Evolutionary conservation across 1,140 invertebrate species (phyloP).

Genomic region (Lepidostoma basale): DNA sequence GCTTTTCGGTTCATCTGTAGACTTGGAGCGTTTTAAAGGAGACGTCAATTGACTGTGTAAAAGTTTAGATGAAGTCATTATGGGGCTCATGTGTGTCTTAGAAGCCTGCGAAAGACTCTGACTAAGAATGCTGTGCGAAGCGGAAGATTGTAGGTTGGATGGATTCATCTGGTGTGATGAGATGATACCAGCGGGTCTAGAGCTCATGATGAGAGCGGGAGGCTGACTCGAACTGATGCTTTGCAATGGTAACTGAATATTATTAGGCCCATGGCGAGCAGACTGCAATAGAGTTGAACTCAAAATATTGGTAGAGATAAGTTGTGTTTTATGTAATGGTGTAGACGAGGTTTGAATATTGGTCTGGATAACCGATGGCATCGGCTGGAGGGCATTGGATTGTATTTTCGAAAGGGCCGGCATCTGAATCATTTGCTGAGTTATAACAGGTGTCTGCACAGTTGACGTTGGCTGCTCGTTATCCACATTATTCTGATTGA

Average conservation of each 20-base stretch:
- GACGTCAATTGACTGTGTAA: slow-evolving; percentile 64
- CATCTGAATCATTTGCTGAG: slow-evolving; percentile 58
- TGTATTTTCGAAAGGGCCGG: slow-evolving; percentile 60
- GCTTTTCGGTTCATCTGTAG: slow-evolving; percentile 61
- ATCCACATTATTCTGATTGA: slow-evolving; percentile 10
- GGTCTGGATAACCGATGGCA: slow-evolving; percentile 48
- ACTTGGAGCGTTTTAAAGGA: slow-evolving; percentile 60
- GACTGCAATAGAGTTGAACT: slow-evolving; percentile 58
- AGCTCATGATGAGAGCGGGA: slow-evolving; percentile 60
- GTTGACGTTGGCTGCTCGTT: slow-evolving; percentile 28
- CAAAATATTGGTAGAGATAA: slow-evolving; percentile 57
- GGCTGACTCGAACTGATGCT: slow-evolving; percentile 60
- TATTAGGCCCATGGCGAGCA: slow-evolving; percentile 53
- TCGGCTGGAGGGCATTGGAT: slow-evolving; percentile 51
- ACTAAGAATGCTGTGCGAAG: slow-evolving; percentile 26
- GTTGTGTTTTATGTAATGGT: slow-evolving; percentile 52
- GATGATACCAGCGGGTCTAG: slow-evolving; percentile 50
- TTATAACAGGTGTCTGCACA: slow-evolving; percentile 27
- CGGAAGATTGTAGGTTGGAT: slow-evolving; percentile 4
- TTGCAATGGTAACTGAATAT: slow-evolving; percentile 59
- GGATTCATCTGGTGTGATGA: slow-evolving; percentile 32
- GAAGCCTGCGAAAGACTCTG: slow-evolving; percentile 49
- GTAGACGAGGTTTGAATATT: slow-evolving; percentile 51
- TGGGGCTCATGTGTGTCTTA: slow-evolving; percentile 51
- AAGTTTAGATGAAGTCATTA: slow-evolving; percentile 58